Evolutionary conservation across 2,888 invertebrate genomes (phyloP), one percentile per base, ranked within the genome.

Genomic region (Cheilosia vulpina): DNA sequence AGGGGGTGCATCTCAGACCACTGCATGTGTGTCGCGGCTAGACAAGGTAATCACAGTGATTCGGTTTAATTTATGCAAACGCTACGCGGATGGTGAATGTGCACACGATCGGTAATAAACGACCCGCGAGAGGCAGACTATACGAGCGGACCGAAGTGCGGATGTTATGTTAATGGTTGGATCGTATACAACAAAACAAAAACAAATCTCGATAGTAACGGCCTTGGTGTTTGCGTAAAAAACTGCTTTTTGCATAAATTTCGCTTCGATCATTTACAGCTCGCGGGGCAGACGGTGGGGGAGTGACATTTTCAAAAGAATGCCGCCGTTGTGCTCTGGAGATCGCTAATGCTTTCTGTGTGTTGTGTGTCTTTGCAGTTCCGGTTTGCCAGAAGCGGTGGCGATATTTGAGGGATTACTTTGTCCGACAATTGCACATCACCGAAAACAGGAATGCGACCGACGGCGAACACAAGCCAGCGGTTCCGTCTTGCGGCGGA

Each of bases 381-480:
- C 80, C 87, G 83, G 88, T 87, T 76, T 88, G 88, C 45, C 88
- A 88, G 66, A 88, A 88, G 73, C 87, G 88, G 5, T 88, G 88
- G 88, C 78, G 88, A 62, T 88, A 88, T 71, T 75, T 88, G 53
- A 87, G 88, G 62, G 88, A 88, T 62, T 88, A 88, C 60, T 88
- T 88, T 77, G 88, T 88, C 45, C 87, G 88, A 21, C 88, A 88
- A 63, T 83, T 88, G 15, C 88, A 85, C 66, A 81, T 87, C 57
- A 78, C 81, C n/a, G 78, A 87, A 21, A 78, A 81, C 55, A 81
- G 62, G 43, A 63, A 66, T 27, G 6, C 45, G 11, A 65, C 52
- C n/a, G 71, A 75, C 7, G 52, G 55, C 2, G 71, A 58, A 7
- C 52, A 24, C 21, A 80, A 71, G 41, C 38, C 63, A 2, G n/a